Percentiles rank a stretch among this genome's conserved stretches.
Evolutionary conservation across 1,140 invertebrate species (phyloP).

Genomic region (Battus philenor): DNA sequence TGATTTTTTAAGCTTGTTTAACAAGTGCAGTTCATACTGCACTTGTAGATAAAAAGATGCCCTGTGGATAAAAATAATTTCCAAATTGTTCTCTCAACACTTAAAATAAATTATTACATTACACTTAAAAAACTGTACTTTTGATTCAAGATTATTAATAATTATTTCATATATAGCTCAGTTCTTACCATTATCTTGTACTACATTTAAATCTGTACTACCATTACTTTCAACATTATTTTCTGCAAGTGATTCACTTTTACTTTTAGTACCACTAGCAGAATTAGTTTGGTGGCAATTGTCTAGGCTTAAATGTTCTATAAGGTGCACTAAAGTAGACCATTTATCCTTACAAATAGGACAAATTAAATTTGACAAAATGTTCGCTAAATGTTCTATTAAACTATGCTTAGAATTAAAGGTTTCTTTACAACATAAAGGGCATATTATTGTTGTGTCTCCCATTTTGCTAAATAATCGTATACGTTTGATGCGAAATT

Average conservation of each 20-base stretch:
- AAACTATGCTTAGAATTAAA: conserved; percentile 77
- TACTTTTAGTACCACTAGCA: neutral
- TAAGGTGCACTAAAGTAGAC: conserved; percentile 72
- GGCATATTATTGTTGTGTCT: conserved; percentile 75
- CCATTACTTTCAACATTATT: neutral
- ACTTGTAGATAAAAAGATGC: too few relatives aligned
- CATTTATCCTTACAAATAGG: conserved; percentile 76
- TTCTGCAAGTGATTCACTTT: neutral
- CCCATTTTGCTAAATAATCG: conserved; percentile 61
- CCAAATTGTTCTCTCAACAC: too few relatives aligned
- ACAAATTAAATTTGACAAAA: conserved; percentile 78
- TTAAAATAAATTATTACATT: too few relatives aligned
- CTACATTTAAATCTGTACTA: neutral
- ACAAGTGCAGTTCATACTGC: too few relatives aligned
- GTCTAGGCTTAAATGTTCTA: conserved; percentile 72
- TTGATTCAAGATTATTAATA: too few relatives aligned
- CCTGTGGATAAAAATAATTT: too few relatives aligned
- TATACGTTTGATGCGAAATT: conserved; percentile 25
- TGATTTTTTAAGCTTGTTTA: too few relatives aligned
- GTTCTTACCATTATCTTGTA: neutral
- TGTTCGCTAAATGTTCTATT: conserved; percentile 77
- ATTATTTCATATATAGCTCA: too few relatives aligned
- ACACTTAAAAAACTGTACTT: too few relatives aligned
- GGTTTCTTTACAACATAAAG: conserved; percentile 79
- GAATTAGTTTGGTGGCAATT: conserved; percentile 29